Percentiles rank a stretch among this genome's conserved stretches.
These are phyloP conservation scores for Brenthis hecate DNA, from an alignment of 2,888 invertebrate genomes.

Conservation along the genomic window DNA sequence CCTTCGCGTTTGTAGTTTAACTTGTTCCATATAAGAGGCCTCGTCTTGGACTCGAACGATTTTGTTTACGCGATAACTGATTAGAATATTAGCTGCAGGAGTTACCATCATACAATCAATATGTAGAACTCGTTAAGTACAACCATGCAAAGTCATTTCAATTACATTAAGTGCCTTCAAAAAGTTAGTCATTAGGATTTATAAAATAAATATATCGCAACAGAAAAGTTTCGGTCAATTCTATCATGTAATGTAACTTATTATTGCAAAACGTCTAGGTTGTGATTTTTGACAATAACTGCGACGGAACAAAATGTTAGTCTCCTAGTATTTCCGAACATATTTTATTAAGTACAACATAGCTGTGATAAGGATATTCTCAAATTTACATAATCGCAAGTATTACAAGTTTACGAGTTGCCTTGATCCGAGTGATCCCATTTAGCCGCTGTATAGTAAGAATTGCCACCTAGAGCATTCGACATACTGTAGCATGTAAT, in stretches of 20 bases:
- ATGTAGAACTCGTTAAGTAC: constrained; percentile 76
- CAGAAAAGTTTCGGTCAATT: constrained; percentile 51
- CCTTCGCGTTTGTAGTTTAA: constrained; percentile 27
- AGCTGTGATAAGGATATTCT: constrained; percentile 47
- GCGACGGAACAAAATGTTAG: constrained; percentile 20
- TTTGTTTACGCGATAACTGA: constrained; percentile 58
- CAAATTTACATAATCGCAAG: constrained; percentile 31
- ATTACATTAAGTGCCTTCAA: constrained; percentile 78
- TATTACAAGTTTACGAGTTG: constrained; percentile 18
- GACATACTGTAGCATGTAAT: constrained; percentile 58
- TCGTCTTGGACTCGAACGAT: constrained; percentile 49
- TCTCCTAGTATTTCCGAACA: constrained; percentile 16
- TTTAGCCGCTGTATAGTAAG: constrained; percentile 45
- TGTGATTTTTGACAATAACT: constrained; percentile 55
- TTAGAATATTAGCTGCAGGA: constrained; percentile 68
- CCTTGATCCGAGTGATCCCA: constrained; percentile 36
- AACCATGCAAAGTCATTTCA: constrained; percentile 76
- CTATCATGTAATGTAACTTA: constrained; percentile 49
- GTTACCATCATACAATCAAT: constrained; percentile 81
- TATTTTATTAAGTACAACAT: constrained; percentile 43
- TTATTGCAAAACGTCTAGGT: constrained; percentile 63
- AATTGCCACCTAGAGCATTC: constrained; percentile 67
- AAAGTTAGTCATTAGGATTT: constrained; percentile 80
- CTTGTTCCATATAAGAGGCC: constrained; percentile 18
- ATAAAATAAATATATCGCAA: constrained; percentile 58